Percentiles rank a stretch among this genome's conserved stretches.
phyloP scores from a whole-genome alignment of 2,888 invertebrate species.

The Synanthedon vespiformis region DNA sequence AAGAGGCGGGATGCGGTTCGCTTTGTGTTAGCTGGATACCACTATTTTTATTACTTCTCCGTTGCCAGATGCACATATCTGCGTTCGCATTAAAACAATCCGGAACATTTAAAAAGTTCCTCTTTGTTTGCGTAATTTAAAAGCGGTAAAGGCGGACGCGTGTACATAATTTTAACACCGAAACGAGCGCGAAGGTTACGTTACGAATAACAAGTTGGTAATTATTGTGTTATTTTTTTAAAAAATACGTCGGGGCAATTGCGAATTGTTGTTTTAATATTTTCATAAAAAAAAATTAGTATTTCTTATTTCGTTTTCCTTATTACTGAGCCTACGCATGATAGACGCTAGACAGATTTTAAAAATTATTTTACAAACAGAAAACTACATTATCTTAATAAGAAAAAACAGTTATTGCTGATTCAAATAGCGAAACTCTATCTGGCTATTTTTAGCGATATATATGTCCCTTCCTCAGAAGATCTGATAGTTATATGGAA shows the following conservation, averaged over 20 bases:
- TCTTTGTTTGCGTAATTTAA: not conserved
- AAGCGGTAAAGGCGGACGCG: not conserved
- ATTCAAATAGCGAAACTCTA: too few relatives aligned
- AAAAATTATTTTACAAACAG: too few relatives aligned
- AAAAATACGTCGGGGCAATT: not conserved
- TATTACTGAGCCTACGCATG: too few relatives aligned
- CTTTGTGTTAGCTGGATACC: conserved; percentile 22
- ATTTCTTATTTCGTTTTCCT: too few relatives aligned
- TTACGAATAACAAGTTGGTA: too few relatives aligned
- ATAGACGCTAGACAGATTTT: too few relatives aligned
- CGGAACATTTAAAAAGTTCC: not conserved
- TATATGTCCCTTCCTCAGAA: not conserved
- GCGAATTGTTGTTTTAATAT: too few relatives aligned
- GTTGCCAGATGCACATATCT: conserved; percentile 15
- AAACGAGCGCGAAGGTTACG: not conserved
- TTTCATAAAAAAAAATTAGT: too few relatives aligned
- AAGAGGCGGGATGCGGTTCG: conserved; percentile 16
- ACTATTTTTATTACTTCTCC: conserved; percentile 26
- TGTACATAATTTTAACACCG: not conserved
- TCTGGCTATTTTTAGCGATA: too few relatives aligned
- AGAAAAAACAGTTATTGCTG: too few relatives aligned
- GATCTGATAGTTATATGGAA: conserved; percentile 4
- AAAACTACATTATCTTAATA: too few relatives aligned
- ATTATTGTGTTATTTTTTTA: not conserved
- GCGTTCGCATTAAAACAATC: not conserved